phyloP scores from a whole-genome alignment of 2,888 invertebrate species.

The Aethes cnicana region DNA sequence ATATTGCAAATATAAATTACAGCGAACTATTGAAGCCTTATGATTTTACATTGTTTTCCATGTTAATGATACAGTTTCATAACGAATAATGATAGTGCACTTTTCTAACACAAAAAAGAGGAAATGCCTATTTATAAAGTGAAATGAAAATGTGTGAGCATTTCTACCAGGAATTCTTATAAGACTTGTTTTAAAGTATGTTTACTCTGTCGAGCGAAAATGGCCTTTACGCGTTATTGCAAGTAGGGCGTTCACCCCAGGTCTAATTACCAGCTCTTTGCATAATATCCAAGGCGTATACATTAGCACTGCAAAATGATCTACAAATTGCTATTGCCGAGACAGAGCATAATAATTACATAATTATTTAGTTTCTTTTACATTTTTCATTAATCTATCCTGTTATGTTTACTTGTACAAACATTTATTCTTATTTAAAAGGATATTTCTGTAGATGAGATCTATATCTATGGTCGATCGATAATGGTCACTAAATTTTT shows the following conservation, averaged over 20 bases:
- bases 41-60: constrained; percentile 48
- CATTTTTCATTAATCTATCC: constrained; percentile 3
- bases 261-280: constrained; percentile 72
- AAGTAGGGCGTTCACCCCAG: constrained; percentile 62
- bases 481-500: no score
- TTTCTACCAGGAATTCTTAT: constrained; percentile 27
- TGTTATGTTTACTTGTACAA: not conserved
- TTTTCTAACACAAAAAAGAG: constrained; percentile 21
- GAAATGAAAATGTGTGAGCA: constrained; percentile 9
- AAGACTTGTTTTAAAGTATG: constrained; percentile 26
- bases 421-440: no score
- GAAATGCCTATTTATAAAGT: constrained; percentile 9
- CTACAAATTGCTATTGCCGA: constrained; percentile 69
- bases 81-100: constrained; percentile 38
- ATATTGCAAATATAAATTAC: constrained; percentile 64
- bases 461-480: no score
- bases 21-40: constrained; percentile 48
- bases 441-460: no score
- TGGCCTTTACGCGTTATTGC: constrained; percentile 24
- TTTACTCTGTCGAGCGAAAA: constrained; percentile 8
- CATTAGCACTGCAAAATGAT: constrained; percentile 75
- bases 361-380: constrained; percentile 63
- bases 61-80: constrained; percentile 48
- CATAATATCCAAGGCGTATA: constrained; percentile 67
- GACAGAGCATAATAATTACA: constrained; percentile 67